Base-by-base conservation (phyloP, 1,140 invertebrate species). In the Asobara japonica region DNA sequence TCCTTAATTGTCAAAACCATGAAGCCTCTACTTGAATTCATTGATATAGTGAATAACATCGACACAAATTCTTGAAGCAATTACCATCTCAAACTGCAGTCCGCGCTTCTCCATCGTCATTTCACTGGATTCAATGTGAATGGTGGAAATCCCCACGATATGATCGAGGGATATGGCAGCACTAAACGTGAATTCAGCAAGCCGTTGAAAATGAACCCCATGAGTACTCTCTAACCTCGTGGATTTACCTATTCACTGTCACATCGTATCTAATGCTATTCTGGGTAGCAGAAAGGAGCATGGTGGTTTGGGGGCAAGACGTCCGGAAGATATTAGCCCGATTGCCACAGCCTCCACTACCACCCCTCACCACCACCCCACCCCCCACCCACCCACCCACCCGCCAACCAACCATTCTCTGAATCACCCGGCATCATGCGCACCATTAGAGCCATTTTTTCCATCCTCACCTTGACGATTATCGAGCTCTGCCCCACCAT, bases 201-300 rank as follows among this genome's bases (percentile, higher is more conserved):
- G 71, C 74, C 72, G 73, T 80, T 82, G 79, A 83, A 84, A 84
- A 83, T 82, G 82, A 84, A 83, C 80, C 51, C 51, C 51, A 56
- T 25, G 51, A 56, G 75, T 72, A 82, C 82, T 82, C 78, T 75
- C 45, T 30, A 69, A 69, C 74, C 78, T 78, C 71, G 67, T 70
- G 41, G 41, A 77, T 81, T 77, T 33, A 56, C 45, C 27, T 56
- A 38, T 45, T 41, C 36, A 38, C 65, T 61, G 41, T 41, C 41
- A 64, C 27, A 48, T 18, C 66, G 25, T 68, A 27, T 61, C 64
- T 20, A 51, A 16, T 48, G 8, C 29, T 31, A 74, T 79, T 74
- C 76, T 74, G 38, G 31, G 48, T 29, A 6, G 64, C 61, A 66
- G 65, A 38, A 11, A 60, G 48, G 65, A 30, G 22, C n/a, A 36